Conservation (phyloP, 2,113 vertebrate genomes). For the Cyprinodon brontotheroides region DNA sequence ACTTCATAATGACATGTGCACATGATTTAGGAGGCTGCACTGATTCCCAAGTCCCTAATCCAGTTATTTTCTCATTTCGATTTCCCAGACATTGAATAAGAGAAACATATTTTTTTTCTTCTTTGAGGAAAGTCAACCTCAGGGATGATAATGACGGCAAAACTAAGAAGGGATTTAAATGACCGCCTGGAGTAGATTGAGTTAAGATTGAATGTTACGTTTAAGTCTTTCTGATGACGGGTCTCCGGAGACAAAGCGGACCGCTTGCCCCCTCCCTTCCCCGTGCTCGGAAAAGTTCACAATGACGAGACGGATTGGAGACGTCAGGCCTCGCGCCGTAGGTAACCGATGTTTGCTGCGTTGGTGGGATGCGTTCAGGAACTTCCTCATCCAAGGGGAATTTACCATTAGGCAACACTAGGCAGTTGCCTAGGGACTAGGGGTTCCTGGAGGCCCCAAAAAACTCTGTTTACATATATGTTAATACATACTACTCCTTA, state of each 20-base stretch:
- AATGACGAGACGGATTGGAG: conserved; percentile 63
- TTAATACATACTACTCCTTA: too few relatives aligned
- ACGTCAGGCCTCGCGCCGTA: conserved; percentile 47
- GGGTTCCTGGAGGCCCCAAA: too few relatives aligned
- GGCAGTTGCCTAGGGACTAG: too few relatives aligned
- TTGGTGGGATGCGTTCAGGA: conserved; percentile 68
- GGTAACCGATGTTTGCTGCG: conserved; percentile 61
- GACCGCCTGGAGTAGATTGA: conserved; percentile 70
- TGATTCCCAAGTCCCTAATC: conserved; percentile 81
- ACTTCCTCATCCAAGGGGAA: conserved; percentile 46
- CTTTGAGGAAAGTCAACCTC: conserved; percentile 74
- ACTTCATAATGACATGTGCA: conserved; percentile 81
- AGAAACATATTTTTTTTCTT: conserved; percentile 77
- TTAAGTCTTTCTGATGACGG: conserved; percentile 64
- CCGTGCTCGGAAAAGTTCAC: conserved; percentile 58
- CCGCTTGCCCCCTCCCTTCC: conserved; percentile 39
- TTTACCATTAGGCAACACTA: too few relatives aligned
- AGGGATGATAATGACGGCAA: conserved; percentile 75
- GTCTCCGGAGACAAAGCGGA: conserved; percentile 61
- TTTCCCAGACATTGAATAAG: conserved; percentile 80
- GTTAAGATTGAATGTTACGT: conserved; percentile 74
- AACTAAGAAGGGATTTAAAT: conserved; percentile 75
- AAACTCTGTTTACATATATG: too few relatives aligned
- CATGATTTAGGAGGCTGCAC: conserved; percentile 78
- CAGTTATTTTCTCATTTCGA: conserved; percentile 81